These are phyloP conservation scores for Altica lythri DNA, from an alignment of 2,888 invertebrate species.

Conservation along the genomic window DNA sequence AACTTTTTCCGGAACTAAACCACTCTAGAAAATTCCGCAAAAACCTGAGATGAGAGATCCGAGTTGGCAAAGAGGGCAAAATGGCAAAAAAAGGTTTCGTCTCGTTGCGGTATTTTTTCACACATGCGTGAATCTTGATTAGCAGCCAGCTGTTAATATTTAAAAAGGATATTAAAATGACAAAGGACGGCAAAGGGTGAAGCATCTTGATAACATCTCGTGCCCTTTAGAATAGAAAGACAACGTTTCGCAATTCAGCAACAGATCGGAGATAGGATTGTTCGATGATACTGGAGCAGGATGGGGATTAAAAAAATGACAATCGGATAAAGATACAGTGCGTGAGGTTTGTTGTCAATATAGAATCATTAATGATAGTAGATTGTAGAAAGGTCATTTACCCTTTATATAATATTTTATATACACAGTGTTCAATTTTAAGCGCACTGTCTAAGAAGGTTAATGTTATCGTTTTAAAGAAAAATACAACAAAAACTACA, in stretches of 20 bases:
- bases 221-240: conserved; percentile 35
- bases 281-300: conserved; percentile 12
- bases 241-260: conserved; percentile 32
- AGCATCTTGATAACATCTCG: conserved; percentile 40
- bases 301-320: conserved; percentile 21
- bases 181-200: conserved; percentile 41
- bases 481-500: too few species aligned
- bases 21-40: conserved; percentile 8
- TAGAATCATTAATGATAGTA: conserved; percentile 15
- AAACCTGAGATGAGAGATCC: background rate
- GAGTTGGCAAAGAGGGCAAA: background rate
- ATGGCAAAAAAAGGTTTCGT: conserved; percentile 1
- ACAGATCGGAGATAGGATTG: conserved; percentile 35
- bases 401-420: too few species aligned
- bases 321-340: conserved; percentile 17
- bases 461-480: too few species aligned
- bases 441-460: too few species aligned
- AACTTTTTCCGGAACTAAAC: conserved; percentile 1
- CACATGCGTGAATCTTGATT: conserved; percentile 39
- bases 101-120: conserved; percentile 33
- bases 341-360: conserved; percentile 19
- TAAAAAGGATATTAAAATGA: conserved; percentile 48
- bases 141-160: conserved; percentile 48
- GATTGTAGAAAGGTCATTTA: conserved; percentile 2
- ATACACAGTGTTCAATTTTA: too few species aligned